Evolutionary conservation across 2,797 vertebrate genomes (phyloP), one percentile per base, ranked within the genome.

Genomic region (Psittacula derbiana): DNA sequence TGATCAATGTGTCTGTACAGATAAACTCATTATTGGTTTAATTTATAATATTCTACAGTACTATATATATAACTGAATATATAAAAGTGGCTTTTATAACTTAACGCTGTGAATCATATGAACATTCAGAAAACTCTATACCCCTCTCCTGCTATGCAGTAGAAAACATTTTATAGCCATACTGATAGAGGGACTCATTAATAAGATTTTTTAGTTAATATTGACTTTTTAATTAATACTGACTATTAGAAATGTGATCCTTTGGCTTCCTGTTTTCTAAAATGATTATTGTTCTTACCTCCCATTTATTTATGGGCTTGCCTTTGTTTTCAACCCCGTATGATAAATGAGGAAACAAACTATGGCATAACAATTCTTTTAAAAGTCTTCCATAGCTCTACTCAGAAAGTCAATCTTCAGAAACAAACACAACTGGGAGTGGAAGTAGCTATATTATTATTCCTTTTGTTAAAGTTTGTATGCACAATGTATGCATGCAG

Each of bases 381-480:
- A 80, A 58, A 87, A 75, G 79, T 91, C 88, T 95, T 87, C 69
- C 38, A 24, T 92, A 94, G 41, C 47, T 74, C 33, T 82, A 55
- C 69, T 91, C 58, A 84, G 84, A 81, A 92, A 92, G 92, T 94
- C 64, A 70, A 36, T 95, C 88, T 94, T 33, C 33, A 94, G 79
- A 89, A 85, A 70, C 41, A 92, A 87, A 91, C 74, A 66, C 64
- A 93, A 66, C 73, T 70, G 27, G 70, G 71, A 38, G 41, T 60
- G 23, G 41, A 90, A 38, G 28, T 82, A 87, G 84, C 52, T 21
- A 11, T 58, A 13, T 36, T 64, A 20, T 69, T 47, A 12, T 21
- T 0, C 1, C 28, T 19, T 65, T 33, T 57, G n/a, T 57, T 57
- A 33, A 69, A 50, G 41, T 92, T 85, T 28, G 3, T 72, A 13